These are phyloP conservation scores for Serranochromis macrocephalus DNA, from an alignment of 2,113 vertebrate species.

Conservation along the genomic window DNA sequence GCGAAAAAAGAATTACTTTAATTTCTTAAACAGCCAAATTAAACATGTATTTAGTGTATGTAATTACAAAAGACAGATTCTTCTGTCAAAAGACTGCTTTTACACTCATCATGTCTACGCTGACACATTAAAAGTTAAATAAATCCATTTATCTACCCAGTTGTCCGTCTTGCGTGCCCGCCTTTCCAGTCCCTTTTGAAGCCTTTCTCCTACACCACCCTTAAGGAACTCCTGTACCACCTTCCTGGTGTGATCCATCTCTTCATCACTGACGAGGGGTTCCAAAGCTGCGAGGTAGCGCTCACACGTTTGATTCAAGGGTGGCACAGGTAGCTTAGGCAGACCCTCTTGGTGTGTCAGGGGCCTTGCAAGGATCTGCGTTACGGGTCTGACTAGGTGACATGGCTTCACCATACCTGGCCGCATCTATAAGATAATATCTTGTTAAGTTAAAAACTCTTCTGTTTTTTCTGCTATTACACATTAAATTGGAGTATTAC, in stretches of 20 bases:
- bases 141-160: constrained; percentile 76
- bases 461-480: not conserved
- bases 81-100: not conserved
- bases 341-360: constrained; percentile 65
- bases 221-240: constrained; percentile 81
- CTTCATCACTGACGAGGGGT: constrained; percentile 85
- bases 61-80: not conserved
- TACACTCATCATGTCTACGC: not conserved
- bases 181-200: constrained; percentile 89
- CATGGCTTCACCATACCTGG: constrained; percentile 68
- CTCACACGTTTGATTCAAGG: constrained; percentile 83
- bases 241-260: constrained; percentile 78
- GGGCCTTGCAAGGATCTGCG: constrained; percentile 70
- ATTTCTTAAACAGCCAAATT: not conserved
- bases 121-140: not conserved
- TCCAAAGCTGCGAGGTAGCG: constrained; percentile 81
- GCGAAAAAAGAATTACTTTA: not conserved
- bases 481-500: not conserved
- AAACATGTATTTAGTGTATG: not conserved
- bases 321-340: constrained; percentile 71
- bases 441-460: not conserved
- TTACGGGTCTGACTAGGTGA: constrained; percentile 71
- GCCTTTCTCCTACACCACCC: constrained; percentile 84
- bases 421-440: constrained; percentile 51
- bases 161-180: constrained; percentile 86